A percentile compares a stretch with the other conserved stretches of the same genome.
phyloP scores from a whole-genome alignment of 2,888 invertebrate species.

The Cryptocheilus praepositus region DNA sequence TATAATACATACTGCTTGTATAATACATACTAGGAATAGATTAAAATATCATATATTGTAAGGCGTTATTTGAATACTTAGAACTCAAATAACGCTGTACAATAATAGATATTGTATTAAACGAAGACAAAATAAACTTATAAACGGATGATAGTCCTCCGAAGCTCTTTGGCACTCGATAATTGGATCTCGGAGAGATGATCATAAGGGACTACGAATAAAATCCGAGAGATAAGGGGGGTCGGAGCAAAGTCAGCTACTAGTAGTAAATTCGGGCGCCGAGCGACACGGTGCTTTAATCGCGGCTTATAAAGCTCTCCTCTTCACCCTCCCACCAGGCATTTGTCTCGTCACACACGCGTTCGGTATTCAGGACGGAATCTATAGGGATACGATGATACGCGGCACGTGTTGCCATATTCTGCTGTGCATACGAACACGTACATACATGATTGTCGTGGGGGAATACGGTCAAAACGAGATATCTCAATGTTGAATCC shows the following conservation, averaged over 20 bases:
- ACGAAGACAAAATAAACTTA: too few relatives aligned
- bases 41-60: too few relatives aligned
- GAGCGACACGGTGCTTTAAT: slow-evolving; percentile 26
- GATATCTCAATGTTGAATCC: too few relatives aligned
- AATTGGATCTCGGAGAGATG: neutral
- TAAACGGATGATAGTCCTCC: neutral
- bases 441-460: neutral
- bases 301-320: slow-evolving; percentile 33
- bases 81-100: too few relatives aligned
- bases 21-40: too few relatives aligned
- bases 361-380: slow-evolving; percentile 20
- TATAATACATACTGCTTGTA: too few relatives aligned
- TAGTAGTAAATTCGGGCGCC: slow-evolving; percentile 17
- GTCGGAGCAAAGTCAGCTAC: slow-evolving; percentile 1
- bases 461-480: too few relatives aligned
- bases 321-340: slow-evolving; percentile 33
- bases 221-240: too few relatives aligned
- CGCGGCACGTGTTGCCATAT: slow-evolving; percentile 57
- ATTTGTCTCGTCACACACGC: slow-evolving; percentile 40
- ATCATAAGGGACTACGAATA: neutral
- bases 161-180: neutral
- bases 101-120: too few relatives aligned
- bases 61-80: too few relatives aligned
- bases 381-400: slow-evolving; percentile 55
- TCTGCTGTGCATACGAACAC: slow-evolving; percentile 25